These are phyloP conservation scores for Muscina levida DNA, from an alignment of 2,888 invertebrate species.

Conservation along the genomic window DNA sequence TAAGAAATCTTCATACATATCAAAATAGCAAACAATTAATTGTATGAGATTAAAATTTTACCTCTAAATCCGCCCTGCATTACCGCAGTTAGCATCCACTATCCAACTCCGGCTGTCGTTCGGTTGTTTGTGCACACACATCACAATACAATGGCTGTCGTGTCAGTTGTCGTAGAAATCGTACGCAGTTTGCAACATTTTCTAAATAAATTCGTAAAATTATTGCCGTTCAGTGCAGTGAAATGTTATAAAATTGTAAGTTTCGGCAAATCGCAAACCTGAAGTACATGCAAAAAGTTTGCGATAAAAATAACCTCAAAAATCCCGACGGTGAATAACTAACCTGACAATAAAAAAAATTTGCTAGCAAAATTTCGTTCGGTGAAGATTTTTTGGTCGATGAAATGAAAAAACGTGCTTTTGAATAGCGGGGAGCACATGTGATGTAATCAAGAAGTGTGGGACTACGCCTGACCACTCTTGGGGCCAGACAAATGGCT, in stretches of 20 bases:
- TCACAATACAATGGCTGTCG: slow-evolving; percentile 57
- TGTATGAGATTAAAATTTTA: no score
- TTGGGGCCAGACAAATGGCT: background rate
- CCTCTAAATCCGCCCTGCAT: slow-evolving; percentile 25
- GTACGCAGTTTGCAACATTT: slow-evolving; percentile 58
- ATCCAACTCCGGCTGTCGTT: slow-evolving; percentile 31
- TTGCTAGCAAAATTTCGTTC: slow-evolving; percentile 5
- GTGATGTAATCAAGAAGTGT: slow-evolving; percentile 60
- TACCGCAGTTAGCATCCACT: slow-evolving; percentile 39
- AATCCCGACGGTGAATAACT: slow-evolving; percentile 52
- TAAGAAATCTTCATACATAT: no score
- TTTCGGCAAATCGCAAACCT: background rate
- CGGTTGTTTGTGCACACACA: slow-evolving; percentile 58
- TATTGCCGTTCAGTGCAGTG: slow-evolving; percentile 52
- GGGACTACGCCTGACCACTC: slow-evolving; percentile 42
- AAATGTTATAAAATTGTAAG: slow-evolving; percentile 64
- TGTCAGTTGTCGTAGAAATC: slow-evolving; percentile 64
- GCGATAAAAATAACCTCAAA: slow-evolving; percentile 29
- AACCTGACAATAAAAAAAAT: slow-evolving; percentile 34
- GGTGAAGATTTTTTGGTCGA: slow-evolving; percentile 2
- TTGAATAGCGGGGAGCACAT: slow-evolving; percentile 49
- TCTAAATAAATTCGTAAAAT: slow-evolving; percentile 48
- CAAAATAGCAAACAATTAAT: no score
- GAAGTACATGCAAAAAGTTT: background rate
- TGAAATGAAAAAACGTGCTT: slow-evolving; percentile 55